phyloP scores from a whole-genome alignment of 2,888 invertebrate genomes.

The Pristionchus maxplancki region DNA sequence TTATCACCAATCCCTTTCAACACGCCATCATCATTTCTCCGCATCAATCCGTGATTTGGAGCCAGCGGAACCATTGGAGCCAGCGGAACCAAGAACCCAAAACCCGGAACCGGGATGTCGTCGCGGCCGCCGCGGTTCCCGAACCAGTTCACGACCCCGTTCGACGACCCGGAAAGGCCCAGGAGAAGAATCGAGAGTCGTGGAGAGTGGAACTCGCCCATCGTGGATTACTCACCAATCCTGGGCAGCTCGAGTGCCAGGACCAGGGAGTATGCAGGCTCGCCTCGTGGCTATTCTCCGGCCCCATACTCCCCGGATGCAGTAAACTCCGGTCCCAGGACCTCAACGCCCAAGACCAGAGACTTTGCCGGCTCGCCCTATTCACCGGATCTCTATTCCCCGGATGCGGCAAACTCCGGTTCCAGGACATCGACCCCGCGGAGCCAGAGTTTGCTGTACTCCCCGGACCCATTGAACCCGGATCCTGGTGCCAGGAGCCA shows the following conservation, averaged over 20 bases:
- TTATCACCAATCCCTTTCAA: neutral
- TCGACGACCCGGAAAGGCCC: neutral
- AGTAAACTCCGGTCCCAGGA: neutral
- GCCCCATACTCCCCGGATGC: neutral
- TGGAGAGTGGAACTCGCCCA: conserved; percentile 7
- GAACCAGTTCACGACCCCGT: neutral
- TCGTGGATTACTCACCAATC: neutral
- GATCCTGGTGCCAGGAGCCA: neutral
- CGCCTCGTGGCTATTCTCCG: neutral
- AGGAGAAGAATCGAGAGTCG: neutral
- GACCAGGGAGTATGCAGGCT: neutral
- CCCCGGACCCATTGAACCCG: neutral
- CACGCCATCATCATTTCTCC: neutral
- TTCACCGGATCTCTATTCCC: neutral
- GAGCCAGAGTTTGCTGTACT: neutral
- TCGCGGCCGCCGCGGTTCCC: conserved; percentile 26
- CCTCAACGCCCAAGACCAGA: neutral
- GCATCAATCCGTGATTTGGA: neutral
- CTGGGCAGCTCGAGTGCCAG: neutral
- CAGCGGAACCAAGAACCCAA: neutral
- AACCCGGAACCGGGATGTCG: neutral
- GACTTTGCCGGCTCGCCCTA: too few species aligned
- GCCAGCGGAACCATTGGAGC: too few species aligned
- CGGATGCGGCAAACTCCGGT: neutral
- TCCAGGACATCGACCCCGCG: neutral